phyloP scores from a whole-genome alignment of 2,797 vertebrate species.

The Amazona finschi region DNA sequence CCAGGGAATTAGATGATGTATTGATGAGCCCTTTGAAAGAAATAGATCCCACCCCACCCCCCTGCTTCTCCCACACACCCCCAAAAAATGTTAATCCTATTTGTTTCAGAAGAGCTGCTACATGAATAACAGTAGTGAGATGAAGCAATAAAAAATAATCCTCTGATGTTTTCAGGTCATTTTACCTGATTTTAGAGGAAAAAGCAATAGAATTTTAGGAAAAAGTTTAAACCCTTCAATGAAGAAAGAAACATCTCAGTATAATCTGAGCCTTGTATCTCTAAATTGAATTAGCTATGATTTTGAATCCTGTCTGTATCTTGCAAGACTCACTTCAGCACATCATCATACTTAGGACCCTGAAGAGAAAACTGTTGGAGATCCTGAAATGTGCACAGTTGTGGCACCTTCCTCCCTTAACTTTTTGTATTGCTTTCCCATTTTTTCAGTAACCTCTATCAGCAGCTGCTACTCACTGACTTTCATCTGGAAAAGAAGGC shows the following conservation, averaged over 20 bases:
- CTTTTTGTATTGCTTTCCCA: slow-evolving; percentile 24
- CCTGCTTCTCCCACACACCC: accelerated
- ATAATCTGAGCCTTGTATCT: neutral
- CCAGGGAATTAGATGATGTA: neutral
- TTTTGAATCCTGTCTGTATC: neutral
- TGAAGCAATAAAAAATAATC: neutral
- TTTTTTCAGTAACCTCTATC: slow-evolving; percentile 25
- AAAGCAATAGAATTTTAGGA: neutral
- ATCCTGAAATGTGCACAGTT: neutral
- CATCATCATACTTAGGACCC: neutral
- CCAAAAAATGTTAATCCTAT: neutral
- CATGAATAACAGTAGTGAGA: neutral
- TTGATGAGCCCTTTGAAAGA: neutral
- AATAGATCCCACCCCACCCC: neutral
- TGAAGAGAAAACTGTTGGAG: neutral
- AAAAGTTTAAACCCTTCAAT: neutral
- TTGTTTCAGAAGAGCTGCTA: neutral
- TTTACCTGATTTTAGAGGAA: neutral
- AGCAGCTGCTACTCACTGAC: slow-evolving; percentile 64
- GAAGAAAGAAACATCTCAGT: slow-evolving; percentile 3
- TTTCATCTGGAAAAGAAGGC: slow-evolving; percentile 39
- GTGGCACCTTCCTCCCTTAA: neutral
- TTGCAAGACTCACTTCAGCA: neutral
- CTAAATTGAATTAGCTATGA: neutral
- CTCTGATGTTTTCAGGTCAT: neutral